Percentiles rank a stretch among this genome's conserved stretches.
phyloP scores from a whole-genome alignment of 2,797 vertebrate species.

The Tenualosa ilisha region DNA sequence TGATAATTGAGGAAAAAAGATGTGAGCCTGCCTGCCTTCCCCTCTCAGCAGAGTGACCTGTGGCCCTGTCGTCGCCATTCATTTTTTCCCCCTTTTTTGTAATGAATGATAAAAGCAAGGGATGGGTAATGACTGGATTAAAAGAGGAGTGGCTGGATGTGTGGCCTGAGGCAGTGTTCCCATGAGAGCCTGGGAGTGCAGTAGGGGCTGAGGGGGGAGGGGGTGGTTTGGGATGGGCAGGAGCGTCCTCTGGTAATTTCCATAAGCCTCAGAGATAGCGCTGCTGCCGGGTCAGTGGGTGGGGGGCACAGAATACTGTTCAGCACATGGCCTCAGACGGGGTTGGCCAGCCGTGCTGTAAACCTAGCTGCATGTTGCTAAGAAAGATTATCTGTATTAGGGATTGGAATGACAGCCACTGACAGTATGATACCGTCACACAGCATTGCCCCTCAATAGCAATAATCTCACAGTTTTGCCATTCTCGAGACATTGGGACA shows the following conservation, averaged over 20 bases:
- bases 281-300: background rate
- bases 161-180: background rate
- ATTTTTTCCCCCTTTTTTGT: background rate
- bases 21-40: background rate
- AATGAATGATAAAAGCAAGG: conserved; percentile 12
- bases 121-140: conserved; percentile 14
- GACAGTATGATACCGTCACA: no score
- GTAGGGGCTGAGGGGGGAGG: background rate
- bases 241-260: background rate
- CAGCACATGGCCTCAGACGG: background rate
- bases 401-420: no score
- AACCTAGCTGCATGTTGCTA: background rate
- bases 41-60: background rate
- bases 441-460: no score
- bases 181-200: background rate
- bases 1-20: conserved; percentile 7
- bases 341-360: background rate
- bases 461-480: no score
- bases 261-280: background rate
- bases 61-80: background rate
- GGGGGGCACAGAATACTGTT: background rate
- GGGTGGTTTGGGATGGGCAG: background rate
- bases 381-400: background rate
- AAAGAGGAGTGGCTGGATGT: conserved; percentile 11
- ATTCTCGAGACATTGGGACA: no score